Conservation (phyloP, 1,140 invertebrate genomes). For the Drosophila bifasciata region DNA sequence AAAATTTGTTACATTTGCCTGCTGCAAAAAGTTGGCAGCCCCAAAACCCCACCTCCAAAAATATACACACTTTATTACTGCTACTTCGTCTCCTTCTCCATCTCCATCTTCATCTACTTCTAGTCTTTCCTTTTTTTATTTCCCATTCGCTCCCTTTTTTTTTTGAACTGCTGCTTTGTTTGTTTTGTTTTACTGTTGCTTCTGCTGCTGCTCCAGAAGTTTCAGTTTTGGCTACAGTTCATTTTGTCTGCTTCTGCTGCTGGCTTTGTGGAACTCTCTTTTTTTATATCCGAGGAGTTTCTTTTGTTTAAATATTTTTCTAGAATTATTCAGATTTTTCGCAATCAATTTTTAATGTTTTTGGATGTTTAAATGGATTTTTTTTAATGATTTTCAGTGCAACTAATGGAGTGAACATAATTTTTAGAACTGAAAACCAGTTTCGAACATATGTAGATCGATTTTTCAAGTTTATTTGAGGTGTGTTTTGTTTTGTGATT, state of each 20-base stretch:
- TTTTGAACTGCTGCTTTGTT: conserved; percentile 63
- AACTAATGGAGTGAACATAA: too few species aligned
- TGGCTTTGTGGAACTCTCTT: conserved; percentile 48
- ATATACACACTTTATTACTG: conserved; percentile 64
- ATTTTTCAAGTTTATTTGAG: conserved; percentile 3
- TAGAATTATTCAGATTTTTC: too few species aligned
- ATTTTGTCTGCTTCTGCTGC: conserved; percentile 74
- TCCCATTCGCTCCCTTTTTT: conserved; percentile 40
- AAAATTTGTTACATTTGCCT: conserved; percentile 81
- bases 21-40: conserved; percentile 64
- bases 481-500: too few species aligned
- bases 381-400: not conserved
- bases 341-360: conserved; percentile 2
- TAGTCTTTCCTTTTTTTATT: conserved; percentile 10
- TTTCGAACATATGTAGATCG: too few species aligned
- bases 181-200: conserved; percentile 72
- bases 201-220: conserved; percentile 53
- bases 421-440: too few species aligned
- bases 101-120: conserved; percentile 16
- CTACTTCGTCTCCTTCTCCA: conserved; percentile 53
- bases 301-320: conserved; percentile 30
- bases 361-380: not conserved
- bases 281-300: conserved; percentile 3
- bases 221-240: conserved; percentile 61
- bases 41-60: conserved; percentile 22